A percentile compares a stretch with the other conserved stretches of the same genome.
Evolutionary conservation across 2,888 invertebrate genomes (phyloP).

Genomic region (Odontothrips loti): DNA sequence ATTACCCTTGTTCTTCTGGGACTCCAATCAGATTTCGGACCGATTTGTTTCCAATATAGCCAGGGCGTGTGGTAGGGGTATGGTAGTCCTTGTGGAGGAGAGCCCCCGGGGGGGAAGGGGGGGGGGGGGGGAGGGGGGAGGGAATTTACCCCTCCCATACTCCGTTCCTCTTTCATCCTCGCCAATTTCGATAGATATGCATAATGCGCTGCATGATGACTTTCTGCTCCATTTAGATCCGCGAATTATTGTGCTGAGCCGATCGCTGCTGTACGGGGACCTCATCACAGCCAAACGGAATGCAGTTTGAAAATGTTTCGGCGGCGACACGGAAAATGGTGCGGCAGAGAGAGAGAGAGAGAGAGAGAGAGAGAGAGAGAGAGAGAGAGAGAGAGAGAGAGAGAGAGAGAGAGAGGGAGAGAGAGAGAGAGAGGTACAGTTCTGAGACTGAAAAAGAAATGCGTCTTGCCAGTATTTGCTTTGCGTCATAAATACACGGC

Average conservation of each 20-base stretch:
- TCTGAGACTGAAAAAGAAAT: no score
- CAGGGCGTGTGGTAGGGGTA: not conserved
- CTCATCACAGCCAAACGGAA: not conserved
- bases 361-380: no score
- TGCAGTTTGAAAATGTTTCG: no score
- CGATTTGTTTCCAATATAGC: not conserved
- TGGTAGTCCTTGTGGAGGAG: not conserved
- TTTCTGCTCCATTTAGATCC: conserved; percentile 8
- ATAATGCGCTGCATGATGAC: not conserved
- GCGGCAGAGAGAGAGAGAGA: no score
- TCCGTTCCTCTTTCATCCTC: not conserved
- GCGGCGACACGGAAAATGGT: no score
- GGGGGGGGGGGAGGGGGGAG: no score
- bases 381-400: no score
- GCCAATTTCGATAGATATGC: not conserved
- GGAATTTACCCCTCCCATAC: not conserved
- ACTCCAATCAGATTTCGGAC: not conserved
- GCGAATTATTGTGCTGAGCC: not conserved
- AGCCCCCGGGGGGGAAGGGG: no score
- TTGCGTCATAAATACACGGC: no score
- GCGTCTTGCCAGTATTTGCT: no score
- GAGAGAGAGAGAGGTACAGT: no score
- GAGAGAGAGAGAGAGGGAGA: no score
- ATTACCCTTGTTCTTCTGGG: not conserved
- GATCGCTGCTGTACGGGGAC: not conserved